A percentile compares a stretch with the other conserved stretches of the same genome.
Evolutionary conservation across 2,888 invertebrate species (phyloP).

Genomic region (Bellardia pandia): DNA sequence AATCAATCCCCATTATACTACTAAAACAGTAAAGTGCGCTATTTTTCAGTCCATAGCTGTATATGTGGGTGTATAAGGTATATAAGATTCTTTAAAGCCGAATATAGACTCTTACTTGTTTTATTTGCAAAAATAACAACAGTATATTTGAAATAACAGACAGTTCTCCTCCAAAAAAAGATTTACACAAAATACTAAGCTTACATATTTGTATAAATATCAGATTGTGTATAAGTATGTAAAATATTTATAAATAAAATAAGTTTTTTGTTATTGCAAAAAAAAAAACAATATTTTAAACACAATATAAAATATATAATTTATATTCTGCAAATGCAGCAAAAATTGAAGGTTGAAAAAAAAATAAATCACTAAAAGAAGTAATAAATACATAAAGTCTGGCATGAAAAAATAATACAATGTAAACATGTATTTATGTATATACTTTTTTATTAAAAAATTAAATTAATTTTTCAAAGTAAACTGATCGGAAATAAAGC

Average conservation of each 20-base stretch:
- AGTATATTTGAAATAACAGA: too few species aligned
- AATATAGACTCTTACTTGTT: too few species aligned
- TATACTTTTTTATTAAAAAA: slow-evolving; percentile 50
- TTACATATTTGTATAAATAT: too few species aligned
- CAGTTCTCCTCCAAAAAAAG: background rate
- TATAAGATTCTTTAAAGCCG: too few species aligned
- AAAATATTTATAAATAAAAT: background rate
- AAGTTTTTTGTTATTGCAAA: too few species aligned
- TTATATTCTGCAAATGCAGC: slow-evolving; percentile 33
- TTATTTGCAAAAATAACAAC: too few species aligned
- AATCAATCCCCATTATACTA: too few species aligned
- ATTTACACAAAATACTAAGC: too few species aligned
- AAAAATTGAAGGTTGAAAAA: slow-evolving; percentile 16
- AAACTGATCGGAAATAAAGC: slow-evolving; percentile 69
- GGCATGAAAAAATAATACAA: background rate
- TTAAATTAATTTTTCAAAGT: slow-evolving; percentile 67
- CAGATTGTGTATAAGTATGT: background rate
- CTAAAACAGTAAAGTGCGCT: too few species aligned
- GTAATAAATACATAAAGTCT: slow-evolving; percentile 5
- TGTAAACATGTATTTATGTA: background rate
- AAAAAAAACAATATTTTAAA: background rate
- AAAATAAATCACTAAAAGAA: slow-evolving; percentile 6
- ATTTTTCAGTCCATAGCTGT: too few species aligned
- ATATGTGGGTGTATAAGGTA: too few species aligned
- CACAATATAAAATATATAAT: slow-evolving; percentile 24